phyloP scores from a whole-genome alignment of 2,888 invertebrate species.

The Drosophila paranaensis region DNA sequence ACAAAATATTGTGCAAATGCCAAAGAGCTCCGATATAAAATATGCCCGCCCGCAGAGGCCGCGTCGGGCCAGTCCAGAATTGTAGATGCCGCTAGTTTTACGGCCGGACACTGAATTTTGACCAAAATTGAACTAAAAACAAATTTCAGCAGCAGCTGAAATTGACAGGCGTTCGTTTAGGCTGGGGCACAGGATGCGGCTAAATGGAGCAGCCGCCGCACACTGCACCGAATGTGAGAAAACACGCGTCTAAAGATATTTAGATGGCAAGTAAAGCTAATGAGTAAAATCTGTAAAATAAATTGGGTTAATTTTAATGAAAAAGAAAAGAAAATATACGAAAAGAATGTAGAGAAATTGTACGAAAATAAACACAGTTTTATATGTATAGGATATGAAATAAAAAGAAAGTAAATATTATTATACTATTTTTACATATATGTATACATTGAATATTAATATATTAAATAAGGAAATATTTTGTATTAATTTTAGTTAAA shows the following conservation, averaged over 20 bases:
- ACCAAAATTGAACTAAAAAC: slow-evolving; percentile 71
- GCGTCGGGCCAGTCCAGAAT: not conserved
- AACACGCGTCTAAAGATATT: not conserved
- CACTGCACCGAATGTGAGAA: slow-evolving; percentile 18
- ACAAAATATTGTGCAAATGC: slow-evolving; percentile 67
- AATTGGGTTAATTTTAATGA: too few species aligned
- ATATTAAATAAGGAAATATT: too few species aligned
- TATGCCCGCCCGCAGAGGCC: slow-evolving; percentile 41
- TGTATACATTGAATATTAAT: too few species aligned
- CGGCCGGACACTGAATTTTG: slow-evolving; percentile 47
- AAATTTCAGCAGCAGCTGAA: slow-evolving; percentile 73
- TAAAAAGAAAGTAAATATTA: too few species aligned
- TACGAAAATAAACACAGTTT: too few species aligned
- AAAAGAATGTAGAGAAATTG: too few species aligned
- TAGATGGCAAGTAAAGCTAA: not conserved
- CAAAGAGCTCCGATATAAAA: slow-evolving; percentile 57
- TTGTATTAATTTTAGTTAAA: too few species aligned
- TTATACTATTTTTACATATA: too few species aligned
- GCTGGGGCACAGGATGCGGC: slow-evolving; percentile 35
- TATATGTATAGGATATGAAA: too few species aligned
- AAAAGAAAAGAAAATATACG: too few species aligned
- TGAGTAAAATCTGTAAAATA: too few species aligned
- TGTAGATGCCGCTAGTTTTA: slow-evolving; percentile 29
- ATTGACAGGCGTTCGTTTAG: slow-evolving; percentile 64
- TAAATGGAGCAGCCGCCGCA: slow-evolving; percentile 37